phyloP scores from a whole-genome alignment of 1,140 invertebrate genomes.

The Listronotus oregonensis region DNA sequence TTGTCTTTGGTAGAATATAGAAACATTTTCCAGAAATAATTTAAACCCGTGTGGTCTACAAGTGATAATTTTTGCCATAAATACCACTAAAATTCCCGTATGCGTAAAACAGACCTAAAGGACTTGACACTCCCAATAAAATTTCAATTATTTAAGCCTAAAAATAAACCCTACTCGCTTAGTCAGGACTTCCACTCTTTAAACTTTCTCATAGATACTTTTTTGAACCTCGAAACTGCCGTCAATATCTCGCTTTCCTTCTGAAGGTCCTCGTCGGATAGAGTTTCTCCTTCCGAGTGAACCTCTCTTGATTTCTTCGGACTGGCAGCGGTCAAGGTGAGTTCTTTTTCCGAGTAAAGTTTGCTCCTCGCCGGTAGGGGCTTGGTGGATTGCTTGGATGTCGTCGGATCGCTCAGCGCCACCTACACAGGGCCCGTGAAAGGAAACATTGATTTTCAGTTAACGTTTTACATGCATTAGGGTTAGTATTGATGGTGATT shows the following conservation, averaged over 20 bases:
- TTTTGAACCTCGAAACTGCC: slow-evolving; percentile 72
- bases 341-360: slow-evolving; percentile 62
- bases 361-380: slow-evolving; percentile 58
- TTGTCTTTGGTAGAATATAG: too few species aligned
- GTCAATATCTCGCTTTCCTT: slow-evolving; percentile 66
- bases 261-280: slow-evolving; percentile 62
- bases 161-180: slow-evolving; percentile 29
- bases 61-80: too few species aligned
- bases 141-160: slow-evolving; percentile 9
- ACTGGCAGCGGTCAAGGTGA: slow-evolving; percentile 52
- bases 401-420: slow-evolving; percentile 71
- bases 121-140: too few species aligned
- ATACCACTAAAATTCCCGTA: too few species aligned
- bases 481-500: too few species aligned
- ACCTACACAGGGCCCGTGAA: slow-evolving; percentile 48
- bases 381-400: slow-evolving; percentile 57
- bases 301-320: slow-evolving; percentile 63
- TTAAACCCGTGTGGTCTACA: too few species aligned
- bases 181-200: slow-evolving; percentile 78
- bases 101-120: too few species aligned
- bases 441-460: slow-evolving; percentile 26
- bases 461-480: not conserved
- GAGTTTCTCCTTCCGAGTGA: slow-evolving; percentile 78
- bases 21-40: too few species aligned
- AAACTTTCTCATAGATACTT: slow-evolving; percentile 74